Conservation (phyloP, 1,140 invertebrate species). For the Dryas iulia region DNA sequence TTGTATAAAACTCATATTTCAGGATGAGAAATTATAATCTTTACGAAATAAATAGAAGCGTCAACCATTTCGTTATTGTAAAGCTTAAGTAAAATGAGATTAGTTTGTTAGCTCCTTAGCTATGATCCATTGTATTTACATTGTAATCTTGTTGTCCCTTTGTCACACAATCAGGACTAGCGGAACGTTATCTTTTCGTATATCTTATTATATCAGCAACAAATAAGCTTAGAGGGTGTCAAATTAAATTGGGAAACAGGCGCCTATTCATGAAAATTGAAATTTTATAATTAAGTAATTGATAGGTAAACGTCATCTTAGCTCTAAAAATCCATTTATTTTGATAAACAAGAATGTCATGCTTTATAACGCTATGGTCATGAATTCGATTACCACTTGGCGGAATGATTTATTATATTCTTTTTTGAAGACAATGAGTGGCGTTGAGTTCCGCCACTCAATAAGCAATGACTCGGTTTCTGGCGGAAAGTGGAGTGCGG, state of each 20-base stretch:
- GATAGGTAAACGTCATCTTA: not conserved
- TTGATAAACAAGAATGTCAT: no score
- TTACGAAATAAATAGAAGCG: slow-evolving; percentile 25
- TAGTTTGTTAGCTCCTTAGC: slow-evolving; percentile 46
- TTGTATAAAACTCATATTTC: not conserved
- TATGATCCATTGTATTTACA: slow-evolving; percentile 56
- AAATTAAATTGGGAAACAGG: not conserved
- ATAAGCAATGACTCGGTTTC: no score
- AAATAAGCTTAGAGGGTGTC: not conserved
- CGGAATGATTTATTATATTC: no score
- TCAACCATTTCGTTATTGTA: slow-evolving; percentile 40
- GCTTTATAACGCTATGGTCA: no score
- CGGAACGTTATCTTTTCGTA: slow-evolving; percentile 43
- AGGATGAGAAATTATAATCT: slow-evolving; percentile 8
- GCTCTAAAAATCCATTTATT: no score
- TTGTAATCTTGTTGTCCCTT: slow-evolving; percentile 62
- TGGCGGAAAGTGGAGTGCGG: no score
- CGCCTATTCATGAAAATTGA: no score
- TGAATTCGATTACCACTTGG: no score
- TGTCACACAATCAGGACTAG: slow-evolving; percentile 40
- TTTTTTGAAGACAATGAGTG: no score
- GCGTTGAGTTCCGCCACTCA: no score
- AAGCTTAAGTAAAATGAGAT: slow-evolving; percentile 60
- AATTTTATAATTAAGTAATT: not conserved
- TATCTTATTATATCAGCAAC: not conserved